Evolutionary conservation across 2,888 invertebrate genomes (phyloP).

Genomic region (Lasioglossum morio): DNA sequence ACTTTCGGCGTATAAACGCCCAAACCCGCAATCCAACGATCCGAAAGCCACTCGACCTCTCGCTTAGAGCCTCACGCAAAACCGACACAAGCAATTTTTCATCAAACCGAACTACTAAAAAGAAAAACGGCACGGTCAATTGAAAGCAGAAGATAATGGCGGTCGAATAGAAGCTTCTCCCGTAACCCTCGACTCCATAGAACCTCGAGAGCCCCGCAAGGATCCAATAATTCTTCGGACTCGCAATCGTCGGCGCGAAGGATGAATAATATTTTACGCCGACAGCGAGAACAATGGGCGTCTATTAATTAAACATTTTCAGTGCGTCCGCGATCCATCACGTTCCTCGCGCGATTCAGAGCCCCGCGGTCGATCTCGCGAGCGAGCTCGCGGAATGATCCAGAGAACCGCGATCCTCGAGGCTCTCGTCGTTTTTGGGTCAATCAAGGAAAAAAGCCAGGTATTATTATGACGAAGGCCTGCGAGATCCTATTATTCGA

Average conservation of each 20-base stretch:
- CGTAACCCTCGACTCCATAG: not conserved
- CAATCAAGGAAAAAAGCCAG: conserved; percentile 9
- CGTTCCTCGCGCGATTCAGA: not conserved
- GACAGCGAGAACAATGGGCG: not conserved
- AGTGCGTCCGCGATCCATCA: conserved; percentile 5
- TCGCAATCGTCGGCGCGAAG: not conserved
- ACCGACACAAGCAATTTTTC: not conserved
- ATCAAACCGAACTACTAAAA: not conserved
- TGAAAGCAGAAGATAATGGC: not conserved
- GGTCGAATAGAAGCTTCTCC: not conserved
- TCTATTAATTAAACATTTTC: conserved; percentile 14
- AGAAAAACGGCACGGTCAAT: not conserved
- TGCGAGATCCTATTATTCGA: conserved; percentile 46
- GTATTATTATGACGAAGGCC: conserved; percentile 26
- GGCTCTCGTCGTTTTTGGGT: conserved; percentile 6
- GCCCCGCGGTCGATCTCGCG: not conserved
- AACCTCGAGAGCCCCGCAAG: not conserved
- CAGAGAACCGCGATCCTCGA: not conserved
- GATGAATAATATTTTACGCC: conserved; percentile 7
- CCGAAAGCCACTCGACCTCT: not conserved
- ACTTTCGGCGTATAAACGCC: not conserved
- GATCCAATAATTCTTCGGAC: not conserved
- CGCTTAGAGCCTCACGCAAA: not conserved
- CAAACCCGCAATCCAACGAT: not conserved
- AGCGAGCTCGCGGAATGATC: not conserved